phyloP scores from a whole-genome alignment of 2,888 invertebrate genomes.

The Cremastinae sp. region DNA sequence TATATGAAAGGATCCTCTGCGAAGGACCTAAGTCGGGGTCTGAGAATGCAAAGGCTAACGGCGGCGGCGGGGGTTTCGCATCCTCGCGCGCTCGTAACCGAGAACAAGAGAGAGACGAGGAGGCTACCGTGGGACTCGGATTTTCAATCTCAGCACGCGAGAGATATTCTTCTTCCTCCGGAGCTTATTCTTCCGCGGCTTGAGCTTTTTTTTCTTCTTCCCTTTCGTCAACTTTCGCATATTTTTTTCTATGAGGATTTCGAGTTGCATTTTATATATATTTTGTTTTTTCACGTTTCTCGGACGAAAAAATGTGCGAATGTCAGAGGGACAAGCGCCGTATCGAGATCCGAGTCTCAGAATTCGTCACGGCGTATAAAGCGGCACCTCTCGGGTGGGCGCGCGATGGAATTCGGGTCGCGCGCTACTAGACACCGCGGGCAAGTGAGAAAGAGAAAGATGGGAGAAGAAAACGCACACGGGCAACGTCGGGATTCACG shows the following conservation, averaged over 20 bases:
- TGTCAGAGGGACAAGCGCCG: neutral
- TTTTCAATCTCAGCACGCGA: slow-evolving; percentile 73
- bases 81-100: slow-evolving; percentile 14
- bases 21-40: slow-evolving; percentile 69
- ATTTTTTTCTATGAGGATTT: no score
- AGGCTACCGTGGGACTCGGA: slow-evolving; percentile 71
- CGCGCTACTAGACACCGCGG: slow-evolving; percentile 65
- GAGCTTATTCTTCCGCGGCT: slow-evolving; percentile 1
- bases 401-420: slow-evolving; percentile 74
- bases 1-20: slow-evolving; percentile 73
- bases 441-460: slow-evolving; percentile 5
- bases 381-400: slow-evolving; percentile 39
- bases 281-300: no score
- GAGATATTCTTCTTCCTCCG: slow-evolving; percentile 27
- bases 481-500: slow-evolving; percentile 14
- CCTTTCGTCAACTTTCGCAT: no score
- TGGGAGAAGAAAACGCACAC: slow-evolving; percentile 30
- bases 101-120: slow-evolving; percentile 51
- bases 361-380: slow-evolving; percentile 61
- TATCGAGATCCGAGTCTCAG: slow-evolving; percentile 6
- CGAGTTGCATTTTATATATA: no score
- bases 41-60: slow-evolving; percentile 72
- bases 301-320: no score
- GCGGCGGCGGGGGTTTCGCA: slow-evolving; percentile 51
- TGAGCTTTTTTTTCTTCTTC: neutral